phyloP scores from a whole-genome alignment of 2,888 invertebrate genomes.

The Synanthedon formicaeformis region DNA sequence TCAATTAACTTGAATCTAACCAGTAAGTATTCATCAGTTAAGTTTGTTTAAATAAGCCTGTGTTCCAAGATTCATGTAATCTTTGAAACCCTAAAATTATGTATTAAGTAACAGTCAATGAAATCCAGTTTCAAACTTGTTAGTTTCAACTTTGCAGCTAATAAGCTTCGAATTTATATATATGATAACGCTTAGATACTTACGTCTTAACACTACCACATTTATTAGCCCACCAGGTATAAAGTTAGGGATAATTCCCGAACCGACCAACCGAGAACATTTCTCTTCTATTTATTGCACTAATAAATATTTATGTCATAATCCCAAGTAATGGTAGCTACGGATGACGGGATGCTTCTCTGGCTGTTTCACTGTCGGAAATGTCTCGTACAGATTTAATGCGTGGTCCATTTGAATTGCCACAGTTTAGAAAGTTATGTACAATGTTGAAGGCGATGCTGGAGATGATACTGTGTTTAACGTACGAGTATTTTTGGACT shows the following conservation, averaged over 20 bases:
- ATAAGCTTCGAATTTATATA: background rate
- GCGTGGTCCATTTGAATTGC: background rate
- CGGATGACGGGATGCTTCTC: slow-evolving; percentile 17
- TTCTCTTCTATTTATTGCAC: slow-evolving; percentile 38
- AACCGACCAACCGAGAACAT: slow-evolving; percentile 17
- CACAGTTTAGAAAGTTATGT: background rate
- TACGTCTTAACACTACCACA: slow-evolving; percentile 20
- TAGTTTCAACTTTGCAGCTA: background rate
- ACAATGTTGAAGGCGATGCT: background rate
- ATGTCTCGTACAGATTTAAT: slow-evolving; percentile 8
- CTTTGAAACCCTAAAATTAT: background rate
- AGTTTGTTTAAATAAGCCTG: too few relatives aligned
- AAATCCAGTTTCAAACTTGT: background rate
- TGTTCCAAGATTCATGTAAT: too few relatives aligned
- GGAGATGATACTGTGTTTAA: background rate
- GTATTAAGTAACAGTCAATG: background rate
- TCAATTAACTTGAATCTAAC: too few relatives aligned
- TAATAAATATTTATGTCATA: slow-evolving; percentile 55
- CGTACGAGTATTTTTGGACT: background rate
- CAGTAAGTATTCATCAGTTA: too few relatives aligned
- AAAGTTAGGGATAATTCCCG: slow-evolving; percentile 34
- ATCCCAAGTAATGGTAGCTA: slow-evolving; percentile 39
- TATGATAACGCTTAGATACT: slow-evolving; percentile 11
- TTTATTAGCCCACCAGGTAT: slow-evolving; percentile 22
- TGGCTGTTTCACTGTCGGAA: slow-evolving; percentile 10